Percentiles rank a stretch among this genome's conserved stretches.
phyloP scores from a whole-genome alignment of 2,797 vertebrate species.

The Xerus rutilus region DNA sequence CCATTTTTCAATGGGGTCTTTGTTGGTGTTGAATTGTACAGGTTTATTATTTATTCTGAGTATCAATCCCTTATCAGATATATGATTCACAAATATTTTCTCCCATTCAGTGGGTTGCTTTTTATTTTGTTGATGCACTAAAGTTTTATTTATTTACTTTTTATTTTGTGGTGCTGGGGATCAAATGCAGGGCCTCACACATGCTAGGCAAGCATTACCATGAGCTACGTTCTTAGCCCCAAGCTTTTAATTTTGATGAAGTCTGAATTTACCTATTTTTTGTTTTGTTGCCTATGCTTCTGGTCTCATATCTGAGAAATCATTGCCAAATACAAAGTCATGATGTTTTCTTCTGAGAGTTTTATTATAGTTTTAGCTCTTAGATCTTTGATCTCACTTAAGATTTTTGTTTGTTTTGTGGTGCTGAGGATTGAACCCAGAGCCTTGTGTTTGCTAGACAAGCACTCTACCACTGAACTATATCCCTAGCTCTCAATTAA shows the following conservation, averaged over 20 bases:
- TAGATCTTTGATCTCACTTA: slow-evolving; percentile 27
- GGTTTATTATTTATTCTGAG: background rate
- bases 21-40: background rate
- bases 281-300: slow-evolving; percentile 17
- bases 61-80: background rate
- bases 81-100: background rate
- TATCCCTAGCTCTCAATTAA: too few species aligned
- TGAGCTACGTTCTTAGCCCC: too few species aligned
- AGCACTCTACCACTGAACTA: too few species aligned
- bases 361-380: slow-evolving; percentile 57
- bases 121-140: background rate
- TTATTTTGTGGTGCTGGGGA: too few species aligned
- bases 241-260: slow-evolving; percentile 5
- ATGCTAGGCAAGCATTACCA: too few species aligned
- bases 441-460: too few species aligned
- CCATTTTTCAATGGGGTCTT: background rate
- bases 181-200: too few species aligned
- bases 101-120: background rate
- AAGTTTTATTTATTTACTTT: background rate
- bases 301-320: slow-evolving; percentile 24
- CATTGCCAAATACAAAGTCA: background rate
- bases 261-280: slow-evolving; percentile 6
- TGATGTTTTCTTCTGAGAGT: background rate
- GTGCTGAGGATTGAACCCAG: too few species aligned
- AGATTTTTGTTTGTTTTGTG: background rate